Evolutionary conservation across 2,888 invertebrate genomes (phyloP).

Genomic region (Lysandra coridon): DNA sequence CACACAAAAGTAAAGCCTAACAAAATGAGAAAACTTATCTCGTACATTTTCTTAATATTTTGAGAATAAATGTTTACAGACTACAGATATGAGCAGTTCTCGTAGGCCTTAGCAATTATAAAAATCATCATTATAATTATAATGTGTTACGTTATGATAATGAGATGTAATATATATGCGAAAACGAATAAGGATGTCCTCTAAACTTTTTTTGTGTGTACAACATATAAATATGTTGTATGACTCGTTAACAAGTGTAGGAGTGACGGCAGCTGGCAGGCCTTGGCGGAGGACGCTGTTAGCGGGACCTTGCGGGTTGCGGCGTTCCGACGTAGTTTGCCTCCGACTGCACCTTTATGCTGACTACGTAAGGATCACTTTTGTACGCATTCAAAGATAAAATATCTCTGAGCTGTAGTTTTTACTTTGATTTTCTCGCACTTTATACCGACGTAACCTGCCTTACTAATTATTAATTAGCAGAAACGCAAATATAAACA

Average conservation of each 20-base stretch:
- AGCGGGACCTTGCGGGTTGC: conserved; percentile 66
- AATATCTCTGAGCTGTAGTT: conserved; percentile 42
- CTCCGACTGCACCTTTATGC: neutral
- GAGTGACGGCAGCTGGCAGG: conserved; percentile 69
- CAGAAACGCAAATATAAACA: conserved; percentile 3
- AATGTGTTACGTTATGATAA: conserved; percentile 30
- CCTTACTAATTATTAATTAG: conserved; percentile 17
- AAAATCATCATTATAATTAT: conserved; percentile 30
- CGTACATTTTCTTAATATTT: neutral
- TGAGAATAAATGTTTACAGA: neutral
- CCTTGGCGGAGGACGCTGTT: conserved; percentile 75
- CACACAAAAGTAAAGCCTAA: neutral
- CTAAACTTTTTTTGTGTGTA: conserved; percentile 26
- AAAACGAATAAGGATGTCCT: conserved; percentile 31
- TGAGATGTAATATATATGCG: conserved; percentile 20
- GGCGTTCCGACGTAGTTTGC: neutral
- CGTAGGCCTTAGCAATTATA: neutral
- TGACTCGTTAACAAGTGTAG: conserved; percentile 66
- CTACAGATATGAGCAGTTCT: neutral
- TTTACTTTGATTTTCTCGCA: conserved; percentile 45
- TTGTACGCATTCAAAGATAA: neutral
- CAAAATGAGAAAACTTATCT: neutral
- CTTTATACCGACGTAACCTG: conserved; percentile 28
- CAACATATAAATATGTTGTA: conserved; percentile 36
- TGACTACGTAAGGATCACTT: neutral